phyloP scores from a whole-genome alignment of 2,797 vertebrate genomes.

The Margarornis squamiger region DNA sequence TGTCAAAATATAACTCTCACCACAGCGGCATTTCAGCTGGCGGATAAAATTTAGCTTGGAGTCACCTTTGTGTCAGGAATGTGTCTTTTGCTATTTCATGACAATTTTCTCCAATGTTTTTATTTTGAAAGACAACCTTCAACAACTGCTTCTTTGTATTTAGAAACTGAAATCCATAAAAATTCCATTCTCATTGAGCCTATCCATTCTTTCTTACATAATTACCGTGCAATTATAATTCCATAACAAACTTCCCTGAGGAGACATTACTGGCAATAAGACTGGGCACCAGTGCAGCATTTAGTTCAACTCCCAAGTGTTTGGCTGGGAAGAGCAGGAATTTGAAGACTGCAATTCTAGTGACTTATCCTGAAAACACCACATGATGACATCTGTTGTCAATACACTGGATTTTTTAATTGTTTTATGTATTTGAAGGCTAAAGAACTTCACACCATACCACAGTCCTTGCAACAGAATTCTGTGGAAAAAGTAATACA shows the following conservation, averaged over 20 bases:
- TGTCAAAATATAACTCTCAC: background rate
- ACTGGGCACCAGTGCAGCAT: background rate
- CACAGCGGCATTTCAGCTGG: background rate
- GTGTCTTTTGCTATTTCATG: background rate
- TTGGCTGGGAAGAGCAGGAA: background rate
- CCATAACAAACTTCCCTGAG: background rate
- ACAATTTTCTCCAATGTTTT: background rate
- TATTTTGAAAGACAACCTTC: background rate
- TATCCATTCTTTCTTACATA: background rate
- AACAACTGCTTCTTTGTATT: background rate
- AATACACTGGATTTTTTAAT: background rate
- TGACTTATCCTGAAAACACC: background rate
- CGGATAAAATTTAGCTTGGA: background rate
- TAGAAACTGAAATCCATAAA: background rate
- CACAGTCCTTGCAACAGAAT: background rate
- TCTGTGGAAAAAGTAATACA: background rate
- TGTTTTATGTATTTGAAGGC: background rate
- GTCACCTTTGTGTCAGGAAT: background rate
- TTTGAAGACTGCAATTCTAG: background rate
- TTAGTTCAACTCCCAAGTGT: background rate
- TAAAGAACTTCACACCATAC: background rate
- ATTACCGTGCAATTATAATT: background rate
- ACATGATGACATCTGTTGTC: background rate
- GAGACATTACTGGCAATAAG: background rate
- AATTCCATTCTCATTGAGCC: background rate